A percentile compares a stretch with the other conserved stretches of the same genome.
phyloP scores from a whole-genome alignment of 2,888 invertebrate genomes.

The Caenorhabditis drosophilae region DNA sequence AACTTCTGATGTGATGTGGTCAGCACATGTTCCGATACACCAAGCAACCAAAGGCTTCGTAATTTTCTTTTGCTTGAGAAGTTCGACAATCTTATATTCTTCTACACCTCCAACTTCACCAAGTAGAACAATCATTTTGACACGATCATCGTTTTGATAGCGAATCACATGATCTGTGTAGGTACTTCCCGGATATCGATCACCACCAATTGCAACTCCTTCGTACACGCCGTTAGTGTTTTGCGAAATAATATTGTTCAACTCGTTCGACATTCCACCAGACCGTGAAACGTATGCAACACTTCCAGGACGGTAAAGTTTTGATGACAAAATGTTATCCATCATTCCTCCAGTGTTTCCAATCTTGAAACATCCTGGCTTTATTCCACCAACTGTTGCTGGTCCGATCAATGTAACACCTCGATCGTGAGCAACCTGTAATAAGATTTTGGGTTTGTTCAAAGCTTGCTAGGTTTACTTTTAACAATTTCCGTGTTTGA shows the following conservation, averaged over 20 bases:
- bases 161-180: constrained; percentile 96
- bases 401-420: constrained; percentile 84
- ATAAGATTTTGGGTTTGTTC: no score
- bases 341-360: constrained; percentile 98
- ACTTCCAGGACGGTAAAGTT: constrained; percentile 91
- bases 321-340: constrained; percentile 96
- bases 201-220: constrained; percentile 97
- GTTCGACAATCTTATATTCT: constrained; percentile 92
- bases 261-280: constrained; percentile 98
- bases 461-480: constrained; percentile 45
- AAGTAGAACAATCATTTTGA: constrained; percentile 91
- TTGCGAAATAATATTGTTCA: constrained; percentile 95
- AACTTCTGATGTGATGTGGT: constrained; percentile 74
- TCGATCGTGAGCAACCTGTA: constrained; percentile 75
- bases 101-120: constrained; percentile 98
- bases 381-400: constrained; percentile 84
- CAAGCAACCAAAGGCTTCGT: constrained; percentile 95
- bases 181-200: constrained; percentile 92
- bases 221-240: constrained; percentile 80
- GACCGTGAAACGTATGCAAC: constrained; percentile 98
- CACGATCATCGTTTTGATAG: constrained; percentile 76
- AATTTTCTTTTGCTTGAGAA: constrained; percentile 79
- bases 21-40: constrained; percentile 88
- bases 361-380: constrained; percentile 98
- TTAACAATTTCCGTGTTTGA: constrained; percentile 89